Conservation (phyloP, 2,113 vertebrate genomes). For the Podiceps cristatus region DNA sequence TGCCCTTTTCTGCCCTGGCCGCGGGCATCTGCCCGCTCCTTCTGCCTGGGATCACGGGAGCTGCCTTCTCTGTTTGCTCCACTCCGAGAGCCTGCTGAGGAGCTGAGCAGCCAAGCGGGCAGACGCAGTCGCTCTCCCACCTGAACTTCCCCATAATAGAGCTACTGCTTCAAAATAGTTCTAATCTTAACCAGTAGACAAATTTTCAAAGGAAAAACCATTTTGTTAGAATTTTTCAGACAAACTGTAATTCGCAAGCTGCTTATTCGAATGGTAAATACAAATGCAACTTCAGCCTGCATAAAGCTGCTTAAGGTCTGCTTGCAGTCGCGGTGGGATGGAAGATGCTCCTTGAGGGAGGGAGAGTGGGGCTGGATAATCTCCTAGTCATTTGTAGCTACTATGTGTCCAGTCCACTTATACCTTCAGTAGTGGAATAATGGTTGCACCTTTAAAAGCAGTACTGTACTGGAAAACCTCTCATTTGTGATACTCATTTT, state of each 20-base stretch:
- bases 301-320: neutral
- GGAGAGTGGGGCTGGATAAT: neutral
- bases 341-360: neutral
- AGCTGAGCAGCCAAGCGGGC: neutral
- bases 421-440: neutral
- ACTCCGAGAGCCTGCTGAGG: neutral
- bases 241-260: neutral
- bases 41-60: fast-evolving
- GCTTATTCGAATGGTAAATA: neutral
- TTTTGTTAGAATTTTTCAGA: neutral
- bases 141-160: neutral
- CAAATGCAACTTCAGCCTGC: neutral
- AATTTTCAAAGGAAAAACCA: neutral
- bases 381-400: neutral
- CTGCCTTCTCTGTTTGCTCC: too few relatives aligned
- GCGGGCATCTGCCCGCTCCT: fast-evolving
- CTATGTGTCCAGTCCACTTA: neutral
- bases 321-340: neutral
- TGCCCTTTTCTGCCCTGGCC: neutral
- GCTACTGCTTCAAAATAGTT: neutral
- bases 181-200: neutral
- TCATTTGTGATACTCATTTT: neutral
- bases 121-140: neutral
- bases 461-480: neutral
- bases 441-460: neutral